Base-by-base conservation (phyloP, 2,113 vertebrate genomes). In the Capreolus pygargus region DNA sequence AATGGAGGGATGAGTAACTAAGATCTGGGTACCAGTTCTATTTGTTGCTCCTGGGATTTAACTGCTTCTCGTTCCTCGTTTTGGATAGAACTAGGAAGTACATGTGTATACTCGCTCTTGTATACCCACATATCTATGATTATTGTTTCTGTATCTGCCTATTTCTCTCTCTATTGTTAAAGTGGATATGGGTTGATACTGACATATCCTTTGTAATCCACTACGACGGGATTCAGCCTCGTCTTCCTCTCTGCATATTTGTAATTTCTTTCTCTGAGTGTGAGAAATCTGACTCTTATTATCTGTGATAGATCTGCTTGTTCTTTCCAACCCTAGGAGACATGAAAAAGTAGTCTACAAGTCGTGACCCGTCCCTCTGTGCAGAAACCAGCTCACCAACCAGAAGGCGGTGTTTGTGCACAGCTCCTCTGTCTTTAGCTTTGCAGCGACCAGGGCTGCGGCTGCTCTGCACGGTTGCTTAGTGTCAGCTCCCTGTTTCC, bases 271-370 rank as follows among this genome's bases (percentile, higher is more conserved):
- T 60, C 60, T 86, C 57, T 89, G 36, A 54, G 17, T 86, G 12
- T 90, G 64, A 88, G 61, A 90, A 87, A 92, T 10, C 25, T 70
- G 19, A 57, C 27, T 79, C 50, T 97, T 50, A 36, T 55, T 88
- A 86, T 91, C 43, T 92, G 9, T 13, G 39, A 23, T 89, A 91
- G 82, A 92, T 76, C 83, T 39, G 17, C 33, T 85, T 94, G 45
- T 95, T 82, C 76, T 78, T 85, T 47, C n/a, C 54, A 86, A 21
- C 28, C 16, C 50, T 92, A 27, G 11, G 43, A 86, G 60, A 55
- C 27, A 70, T 54, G 74, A 92, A 96, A 95, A 82, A 79, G 43
- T 95, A 86, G 82, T 81, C 86, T 67, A 95, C 91, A 93, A 74
- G 50, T 90, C 90, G 21, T 89, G 52, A 47, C 47, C 13, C 33